Conservation (phyloP, 2,113 vertebrate genomes). For the Neotragus moschatus region DNA sequence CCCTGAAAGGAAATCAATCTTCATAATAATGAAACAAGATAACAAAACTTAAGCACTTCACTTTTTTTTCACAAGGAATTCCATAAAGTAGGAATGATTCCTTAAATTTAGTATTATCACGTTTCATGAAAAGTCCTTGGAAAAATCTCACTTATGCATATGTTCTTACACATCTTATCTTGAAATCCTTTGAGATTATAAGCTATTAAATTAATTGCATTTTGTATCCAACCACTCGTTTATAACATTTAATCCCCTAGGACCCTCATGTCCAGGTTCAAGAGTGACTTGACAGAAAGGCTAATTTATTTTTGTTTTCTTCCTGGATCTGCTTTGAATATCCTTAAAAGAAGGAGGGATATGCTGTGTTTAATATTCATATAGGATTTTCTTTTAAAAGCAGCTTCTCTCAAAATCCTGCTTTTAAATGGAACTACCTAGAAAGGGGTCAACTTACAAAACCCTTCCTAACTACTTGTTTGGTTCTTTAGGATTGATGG, state of each 20-base stretch:
- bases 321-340: slow-evolving; percentile 49
- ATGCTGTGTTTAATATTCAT: slow-evolving; percentile 68
- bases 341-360: slow-evolving; percentile 32
- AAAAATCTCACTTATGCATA: slow-evolving; percentile 6
- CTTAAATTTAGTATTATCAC: background rate
- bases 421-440: slow-evolving; percentile 30
- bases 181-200: slow-evolving; percentile 55
- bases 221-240: slow-evolving; percentile 46
- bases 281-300: slow-evolving; percentile 46
- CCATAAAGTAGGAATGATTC: background rate
- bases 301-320: slow-evolving; percentile 61
- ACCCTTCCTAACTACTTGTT: slow-evolving; percentile 47
- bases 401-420: background rate
- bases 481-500: slow-evolving; percentile 46
- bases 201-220: slow-evolving; percentile 68
- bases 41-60: background rate
- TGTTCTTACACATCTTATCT: slow-evolving; percentile 32
- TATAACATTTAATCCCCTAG: slow-evolving; percentile 49
- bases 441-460: slow-evolving; percentile 44
- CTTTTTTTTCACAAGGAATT: background rate
- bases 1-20: background rate
- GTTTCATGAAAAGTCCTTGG: slow-evolving; percentile 15
- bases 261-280: slow-evolving; percentile 42
- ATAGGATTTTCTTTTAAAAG: slow-evolving; percentile 62
- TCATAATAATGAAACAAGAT: background rate